Percentiles rank a stretch among this genome's conserved stretches.
phyloP scores from a whole-genome alignment of 2,113 vertebrate species.

The Nestor notabilis region DNA sequence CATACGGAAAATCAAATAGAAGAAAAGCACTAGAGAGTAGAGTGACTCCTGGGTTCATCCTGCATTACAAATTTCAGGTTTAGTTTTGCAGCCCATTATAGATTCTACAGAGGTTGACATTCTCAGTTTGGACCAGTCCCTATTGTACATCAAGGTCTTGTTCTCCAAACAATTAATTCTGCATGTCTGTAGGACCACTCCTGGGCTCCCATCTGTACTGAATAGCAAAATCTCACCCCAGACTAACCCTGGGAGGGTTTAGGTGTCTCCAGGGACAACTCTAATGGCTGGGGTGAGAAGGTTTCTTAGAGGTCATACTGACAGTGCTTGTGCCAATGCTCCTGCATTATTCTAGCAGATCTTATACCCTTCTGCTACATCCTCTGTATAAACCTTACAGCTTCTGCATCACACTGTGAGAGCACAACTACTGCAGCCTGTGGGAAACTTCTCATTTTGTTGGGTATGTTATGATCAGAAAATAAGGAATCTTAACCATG shows the following conservation, averaged over 20 bases:
- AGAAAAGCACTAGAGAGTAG: neutral
- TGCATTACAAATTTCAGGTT: neutral
- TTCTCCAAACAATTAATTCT: neutral
- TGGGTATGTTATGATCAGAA: neutral
- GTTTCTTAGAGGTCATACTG: neutral
- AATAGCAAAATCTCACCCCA: neutral
- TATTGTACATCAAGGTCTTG: neutral
- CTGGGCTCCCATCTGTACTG: neutral
- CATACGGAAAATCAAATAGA: neutral
- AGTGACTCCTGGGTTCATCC: neutral
- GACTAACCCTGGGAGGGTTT: neutral
- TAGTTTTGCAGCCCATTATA: neutral
- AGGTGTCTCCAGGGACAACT: neutral
- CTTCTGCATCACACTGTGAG: accelerated
- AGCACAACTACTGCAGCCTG: neutral
- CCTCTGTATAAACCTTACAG: neutral
- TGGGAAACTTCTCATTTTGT: neutral
- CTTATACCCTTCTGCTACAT: neutral
- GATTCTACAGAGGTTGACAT: neutral
- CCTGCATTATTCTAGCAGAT: neutral
- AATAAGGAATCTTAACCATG: neutral
- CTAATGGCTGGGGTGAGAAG: neutral
- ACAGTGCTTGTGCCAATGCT: neutral
- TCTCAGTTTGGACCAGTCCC: neutral
- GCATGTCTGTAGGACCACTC: neutral